Evolutionary conservation across 2,113 vertebrate species (phyloP).

Genomic region (Barnardius zonarius): DNA sequence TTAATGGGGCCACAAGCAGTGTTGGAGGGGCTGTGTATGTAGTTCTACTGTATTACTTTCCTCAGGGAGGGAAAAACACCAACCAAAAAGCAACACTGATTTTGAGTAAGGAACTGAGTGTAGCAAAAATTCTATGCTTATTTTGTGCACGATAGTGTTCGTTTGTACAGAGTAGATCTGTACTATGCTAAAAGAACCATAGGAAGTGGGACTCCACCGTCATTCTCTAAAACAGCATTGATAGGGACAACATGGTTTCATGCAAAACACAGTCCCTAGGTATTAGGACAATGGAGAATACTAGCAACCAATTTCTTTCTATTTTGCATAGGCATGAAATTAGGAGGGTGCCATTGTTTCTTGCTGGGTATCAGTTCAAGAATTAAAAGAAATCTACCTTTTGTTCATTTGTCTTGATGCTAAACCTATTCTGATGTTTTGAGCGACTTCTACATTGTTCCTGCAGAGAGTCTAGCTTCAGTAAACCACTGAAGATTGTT

Average conservation of each 20-base stretch:
- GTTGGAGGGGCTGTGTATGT: neutral
- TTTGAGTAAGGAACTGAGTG: neutral
- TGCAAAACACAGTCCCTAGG: neutral
- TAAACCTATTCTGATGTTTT: neutral
- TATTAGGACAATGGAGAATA: neutral
- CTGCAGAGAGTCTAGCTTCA: neutral
- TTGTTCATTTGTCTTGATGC: neutral
- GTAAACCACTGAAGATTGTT: neutral
- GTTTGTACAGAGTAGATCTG: neutral
- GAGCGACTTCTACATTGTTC: neutral
- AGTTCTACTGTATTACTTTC: neutral
- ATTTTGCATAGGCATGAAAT: neutral
- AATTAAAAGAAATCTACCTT: neutral
- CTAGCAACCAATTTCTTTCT: neutral
- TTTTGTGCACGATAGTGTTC: neutral
- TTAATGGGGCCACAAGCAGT: neutral
- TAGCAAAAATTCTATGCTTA: neutral
- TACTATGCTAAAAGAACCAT: neutral
- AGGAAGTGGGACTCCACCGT: neutral
- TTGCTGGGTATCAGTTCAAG: neutral
- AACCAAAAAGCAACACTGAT: neutral
- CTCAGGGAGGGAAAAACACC: rapidly evolving
- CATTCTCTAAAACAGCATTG: neutral
- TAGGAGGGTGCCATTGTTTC: neutral
- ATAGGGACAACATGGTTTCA: neutral